phyloP scores from a whole-genome alignment of 2,113 vertebrate genomes.

The Gracilinanus agilis region DNA sequence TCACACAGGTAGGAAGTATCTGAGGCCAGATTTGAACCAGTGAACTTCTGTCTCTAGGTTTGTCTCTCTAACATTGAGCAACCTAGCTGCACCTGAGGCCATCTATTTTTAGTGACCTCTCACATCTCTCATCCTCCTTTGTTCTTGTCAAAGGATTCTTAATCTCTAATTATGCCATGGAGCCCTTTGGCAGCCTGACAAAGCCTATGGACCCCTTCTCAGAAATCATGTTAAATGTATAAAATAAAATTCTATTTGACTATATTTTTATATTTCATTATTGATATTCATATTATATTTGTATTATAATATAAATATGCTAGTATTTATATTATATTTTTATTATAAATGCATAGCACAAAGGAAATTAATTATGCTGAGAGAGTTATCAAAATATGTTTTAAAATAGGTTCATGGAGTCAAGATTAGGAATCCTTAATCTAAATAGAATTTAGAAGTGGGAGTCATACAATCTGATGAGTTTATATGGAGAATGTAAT shows the following conservation, averaged over 20 bases:
- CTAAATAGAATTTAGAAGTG: neutral
- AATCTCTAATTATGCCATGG: neutral
- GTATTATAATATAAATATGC: too few species aligned
- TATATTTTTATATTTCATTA: too few species aligned
- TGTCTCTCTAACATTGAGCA: too few species aligned
- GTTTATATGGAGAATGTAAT: neutral
- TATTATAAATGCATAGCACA: neutral
- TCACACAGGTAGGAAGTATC: too few species aligned
- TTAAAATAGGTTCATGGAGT: neutral
- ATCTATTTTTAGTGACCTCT: neutral
- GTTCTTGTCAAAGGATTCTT: neutral
- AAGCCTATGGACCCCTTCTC: neutral
- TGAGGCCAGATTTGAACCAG: too few species aligned
- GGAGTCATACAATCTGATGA: neutral
- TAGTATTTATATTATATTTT: too few species aligned
- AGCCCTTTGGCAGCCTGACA: neutral
- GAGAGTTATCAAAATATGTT: neutral
- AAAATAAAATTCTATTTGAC: neutral
- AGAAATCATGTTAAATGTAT: neutral
- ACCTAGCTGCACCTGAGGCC: neutral
- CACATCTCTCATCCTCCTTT: neutral
- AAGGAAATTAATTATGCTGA: neutral
- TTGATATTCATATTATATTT: too few species aligned
- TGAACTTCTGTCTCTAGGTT: too few species aligned
- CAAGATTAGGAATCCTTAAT: neutral